Percentiles rank a stretch among this genome's conserved stretches.
Evolutionary conservation across 1,140 invertebrate species (phyloP).

Genomic region (Leptinotarsa undecemlineata): DNA sequence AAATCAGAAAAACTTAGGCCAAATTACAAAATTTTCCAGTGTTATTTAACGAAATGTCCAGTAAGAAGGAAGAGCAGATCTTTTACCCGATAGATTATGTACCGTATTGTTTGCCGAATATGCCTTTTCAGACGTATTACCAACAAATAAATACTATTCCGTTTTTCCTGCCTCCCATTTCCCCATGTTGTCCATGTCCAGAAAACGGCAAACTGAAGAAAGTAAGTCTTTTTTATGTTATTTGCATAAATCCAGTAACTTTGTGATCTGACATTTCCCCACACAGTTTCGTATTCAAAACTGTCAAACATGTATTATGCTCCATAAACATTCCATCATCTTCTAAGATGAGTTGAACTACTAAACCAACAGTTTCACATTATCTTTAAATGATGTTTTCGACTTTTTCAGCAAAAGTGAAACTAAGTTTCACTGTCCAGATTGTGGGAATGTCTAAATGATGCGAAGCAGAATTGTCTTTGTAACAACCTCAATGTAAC

Average conservation of each 20-base stretch:
- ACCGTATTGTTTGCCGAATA: slow-evolving; percentile 10
- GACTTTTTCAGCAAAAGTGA: too few species aligned
- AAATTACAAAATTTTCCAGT: slow-evolving; percentile 12
- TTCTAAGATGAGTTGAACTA: too few species aligned
- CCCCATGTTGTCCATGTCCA: slow-evolving; percentile 10
- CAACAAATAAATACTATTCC: slow-evolving; percentile 13
- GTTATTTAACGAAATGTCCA: slow-evolving; percentile 5
- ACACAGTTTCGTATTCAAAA: too few species aligned
- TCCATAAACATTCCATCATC: too few species aligned
- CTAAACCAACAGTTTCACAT: too few species aligned
- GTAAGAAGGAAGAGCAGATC: background rate
- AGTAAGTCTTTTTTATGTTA: background rate
- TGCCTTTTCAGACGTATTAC: slow-evolving; percentile 3
- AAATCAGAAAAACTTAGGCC: background rate
- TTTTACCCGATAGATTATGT: slow-evolving; percentile 18
- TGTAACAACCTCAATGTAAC: too few species aligned
- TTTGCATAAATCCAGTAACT: background rate
- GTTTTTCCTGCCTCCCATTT: slow-evolving; percentile 4
- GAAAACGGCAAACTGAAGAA: background rate
- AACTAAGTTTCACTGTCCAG: too few species aligned
- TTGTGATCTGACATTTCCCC: too few species aligned
- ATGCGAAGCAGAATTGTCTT: too few species aligned
- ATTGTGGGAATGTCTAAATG: too few species aligned
- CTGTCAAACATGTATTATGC: too few species aligned
- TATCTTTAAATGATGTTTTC: too few species aligned